Base-by-base conservation (phyloP, 2,888 invertebrate genomes). In the Cordilura impudica region DNA sequence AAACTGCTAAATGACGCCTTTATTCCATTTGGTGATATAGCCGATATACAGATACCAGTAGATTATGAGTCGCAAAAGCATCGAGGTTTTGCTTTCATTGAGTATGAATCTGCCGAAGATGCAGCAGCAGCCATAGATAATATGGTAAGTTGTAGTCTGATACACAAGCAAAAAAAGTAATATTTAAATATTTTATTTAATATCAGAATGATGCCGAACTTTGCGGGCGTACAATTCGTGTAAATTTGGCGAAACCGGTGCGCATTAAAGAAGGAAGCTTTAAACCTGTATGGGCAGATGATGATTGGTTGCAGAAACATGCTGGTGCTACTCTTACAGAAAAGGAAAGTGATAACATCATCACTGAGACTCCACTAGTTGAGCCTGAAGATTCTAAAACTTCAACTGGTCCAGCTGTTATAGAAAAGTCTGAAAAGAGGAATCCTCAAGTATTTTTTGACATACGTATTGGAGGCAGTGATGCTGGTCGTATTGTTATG, bases 51-150 rank as follows among this genome's bases (percentile, higher is more conserved):
- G 91, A 97, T 90, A 89, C 99, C 99, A 8, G 91, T 99, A 60
- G 99, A 99, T 91, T 99, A 98, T 91, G 98, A 99, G 90, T 94
- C 95, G 67, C 98, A 98, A 87, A 98, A 97, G 87, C 98, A 99
- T 87, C 92, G 98, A 86, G 98, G 98, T n/a, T 99, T 98, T 91
- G 98, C 98, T 0, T 99, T 99, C 89, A 95, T 99, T 82, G 99
- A 99, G 91, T 99, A 97, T 91, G 99, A 99, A 91, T 93, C 94
- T 83, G 95, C 97, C 7, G 99, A 99, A 91, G 99, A 99, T 93
- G 98, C 99, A n/a, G 95, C 97, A 8, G 96, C 98, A 31, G 98
- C 99, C 54, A 98, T 99, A 85, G 99, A 99, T 90, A 99, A 99
- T 87, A 98, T 99, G 99, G 97, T 97, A 90, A 86, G 43, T 2